A percentile compares a stretch with the other conserved stretches of the same genome.
Evolutionary conservation across 1,140 invertebrate species (phyloP).

Genomic region (Caenorhabditis briggsae): DNA sequence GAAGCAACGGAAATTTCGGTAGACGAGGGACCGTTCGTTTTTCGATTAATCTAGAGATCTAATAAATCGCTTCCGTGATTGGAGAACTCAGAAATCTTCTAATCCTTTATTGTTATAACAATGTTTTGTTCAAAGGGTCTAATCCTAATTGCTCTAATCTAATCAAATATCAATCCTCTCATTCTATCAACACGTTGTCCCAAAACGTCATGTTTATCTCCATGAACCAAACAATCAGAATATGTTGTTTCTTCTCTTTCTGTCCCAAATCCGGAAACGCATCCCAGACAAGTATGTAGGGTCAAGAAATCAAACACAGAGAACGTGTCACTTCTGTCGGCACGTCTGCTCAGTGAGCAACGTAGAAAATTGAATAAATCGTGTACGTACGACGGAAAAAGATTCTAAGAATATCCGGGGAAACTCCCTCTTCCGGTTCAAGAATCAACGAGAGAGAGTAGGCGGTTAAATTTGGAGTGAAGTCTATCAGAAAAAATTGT

Average conservation of each 20-base stretch:
- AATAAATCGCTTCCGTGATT: background rate
- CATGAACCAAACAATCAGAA: background rate
- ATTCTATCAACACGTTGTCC: background rate
- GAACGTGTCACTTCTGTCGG: background rate
- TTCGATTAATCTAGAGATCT: background rate
- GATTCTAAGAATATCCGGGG: slow-evolving; percentile 25
- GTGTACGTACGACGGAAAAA: background rate
- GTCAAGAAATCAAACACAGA: slow-evolving; percentile 37
- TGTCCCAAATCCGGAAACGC: background rate
- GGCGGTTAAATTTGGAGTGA: slow-evolving; percentile 15
- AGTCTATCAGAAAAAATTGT: background rate
- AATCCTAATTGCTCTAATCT: slow-evolving; percentile 43
- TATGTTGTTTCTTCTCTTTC: background rate
- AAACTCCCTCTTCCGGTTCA: slow-evolving; percentile 1
- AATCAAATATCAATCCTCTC: background rate
- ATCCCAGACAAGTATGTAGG: background rate
- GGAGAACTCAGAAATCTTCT: slow-evolving; percentile 3
- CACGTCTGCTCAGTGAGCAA: slow-evolving; percentile 43
- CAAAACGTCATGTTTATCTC: slow-evolving; percentile 22
- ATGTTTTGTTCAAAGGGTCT: background rate
- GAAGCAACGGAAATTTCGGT: background rate
- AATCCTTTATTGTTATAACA: background rate
- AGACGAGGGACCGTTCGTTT: slow-evolving; percentile 5
- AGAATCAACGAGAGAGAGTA: slow-evolving; percentile 34
- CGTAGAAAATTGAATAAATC: slow-evolving; percentile 12